Base-by-base conservation (phyloP, 2,888 invertebrate genomes). In the Melinaea menophilus region DNA sequence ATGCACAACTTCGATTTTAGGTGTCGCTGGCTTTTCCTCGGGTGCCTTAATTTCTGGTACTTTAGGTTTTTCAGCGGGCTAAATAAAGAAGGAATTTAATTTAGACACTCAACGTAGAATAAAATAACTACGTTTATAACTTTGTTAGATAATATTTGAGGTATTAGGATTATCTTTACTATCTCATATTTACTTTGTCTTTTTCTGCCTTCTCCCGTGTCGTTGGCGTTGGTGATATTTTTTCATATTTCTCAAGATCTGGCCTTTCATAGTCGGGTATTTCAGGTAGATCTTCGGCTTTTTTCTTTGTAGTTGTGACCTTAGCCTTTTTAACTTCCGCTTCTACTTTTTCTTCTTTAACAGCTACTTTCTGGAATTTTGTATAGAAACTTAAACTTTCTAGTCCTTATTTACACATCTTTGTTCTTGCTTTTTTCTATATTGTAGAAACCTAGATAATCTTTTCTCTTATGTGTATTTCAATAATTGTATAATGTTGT, bases 1-100 rank as follows among this genome's bases (percentile, higher is more conserved):
- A 66, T 94, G 94, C 72, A 95, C 95, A 41, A 97, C 96, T 84
- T 97, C 97, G 79, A 97, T 96, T 85, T 96, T 96, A 9, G 96
- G 96, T 65, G 96, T 93, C 56, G 93, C 93, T 7, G 77, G 79
- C 47, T 84, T 86, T 56, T 86, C 85, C 48, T 92, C 92, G 0
- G 94, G 94, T 56, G 93, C 93, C 74, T 94, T 94, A 72, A 95
- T 95, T 88, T 94, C 94, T 2, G 95, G 94, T 71, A 93, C 89
- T 73, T 91, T 90, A 70, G 92, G 91, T 57, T 74, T 75, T 57
- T 75, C 75, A 55, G 62, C 73, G 60, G 72, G 71, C 76, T 77
- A 62, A 65, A 70, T 56, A 63, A 69, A 67, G 4, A 13, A 13
- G 22, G n/a, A 4, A 4, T 48, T 13, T 71, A 54, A 35, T 57